Evolutionary conservation across 2,888 invertebrate species (phyloP).

Genomic region (Fragum sueziense): DNA sequence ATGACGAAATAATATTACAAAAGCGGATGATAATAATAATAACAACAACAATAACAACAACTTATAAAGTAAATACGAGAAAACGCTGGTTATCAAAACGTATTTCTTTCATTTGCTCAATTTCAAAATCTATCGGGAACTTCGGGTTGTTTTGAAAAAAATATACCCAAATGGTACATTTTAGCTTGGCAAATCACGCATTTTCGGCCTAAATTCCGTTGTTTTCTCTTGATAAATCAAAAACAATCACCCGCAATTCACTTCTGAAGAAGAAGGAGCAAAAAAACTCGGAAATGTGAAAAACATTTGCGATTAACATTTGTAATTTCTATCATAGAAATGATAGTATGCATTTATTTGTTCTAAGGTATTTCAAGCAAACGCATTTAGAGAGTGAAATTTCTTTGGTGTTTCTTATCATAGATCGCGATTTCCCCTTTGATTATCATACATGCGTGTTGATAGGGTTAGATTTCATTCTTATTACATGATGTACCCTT

Average conservation of each 20-base stretch:
- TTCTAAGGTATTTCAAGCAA: neutral
- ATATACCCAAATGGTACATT: neutral
- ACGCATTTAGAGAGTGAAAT: conserved; percentile 8
- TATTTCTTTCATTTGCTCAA: neutral
- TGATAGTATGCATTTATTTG: neutral
- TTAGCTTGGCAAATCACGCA: neutral
- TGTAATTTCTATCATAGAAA: conserved; percentile 15
- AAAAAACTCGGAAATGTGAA: neutral
- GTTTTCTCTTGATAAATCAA: conserved; percentile 8
- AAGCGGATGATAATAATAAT: too few species aligned
- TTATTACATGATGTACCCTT: conserved; percentile 27
- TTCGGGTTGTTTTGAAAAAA: neutral
- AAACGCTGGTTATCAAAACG: too few species aligned
- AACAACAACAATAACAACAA: too few species aligned
- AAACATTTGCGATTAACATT: conserved; percentile 5
- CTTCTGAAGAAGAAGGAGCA: neutral
- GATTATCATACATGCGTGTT: conserved; percentile 35
- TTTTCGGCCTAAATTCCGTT: too few species aligned
- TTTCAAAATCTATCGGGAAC: neutral
- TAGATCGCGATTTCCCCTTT: conserved; percentile 11
- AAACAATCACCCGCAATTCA: conserved; percentile 10
- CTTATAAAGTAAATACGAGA: neutral
- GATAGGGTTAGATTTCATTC: conserved; percentile 28
- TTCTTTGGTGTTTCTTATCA: conserved; percentile 30
- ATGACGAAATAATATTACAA: too few species aligned